Evolutionary conservation across 2,797 vertebrate species (phyloP), one percentile per base, ranked within the genome.

Genomic region (Steatocranus sp.): DNA sequence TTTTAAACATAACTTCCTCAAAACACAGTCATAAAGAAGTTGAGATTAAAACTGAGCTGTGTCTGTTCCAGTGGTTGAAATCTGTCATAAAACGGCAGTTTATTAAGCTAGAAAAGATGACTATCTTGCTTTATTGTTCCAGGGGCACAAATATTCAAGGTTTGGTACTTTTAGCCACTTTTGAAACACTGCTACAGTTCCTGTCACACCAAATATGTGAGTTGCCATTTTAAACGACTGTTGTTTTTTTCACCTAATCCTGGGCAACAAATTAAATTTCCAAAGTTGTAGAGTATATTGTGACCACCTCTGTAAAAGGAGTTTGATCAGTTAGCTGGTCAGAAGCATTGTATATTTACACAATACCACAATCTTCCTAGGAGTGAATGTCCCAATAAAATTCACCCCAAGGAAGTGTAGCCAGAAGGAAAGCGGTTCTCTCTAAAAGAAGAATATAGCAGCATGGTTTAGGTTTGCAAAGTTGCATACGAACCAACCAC

Each of bases 171-270:
- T 20, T 66, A 41, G n/a, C 61, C 5, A 23, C 34, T 41, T 66
- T 66, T 38, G n/a, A 68, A 68, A 66, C 36, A 23, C 12, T 0
- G 12, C 12, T 25, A 10, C 8, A 38, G 34, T 66, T 66, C 11
- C 58, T 36, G 58, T 20, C 18, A 14, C 34, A 66, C 34, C n/a
- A 14, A 66, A 66, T 15, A 66, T 20, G 34, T 15, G n/a, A 23
- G 34, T 5, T 20, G 61, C n/a, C n/a, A 66, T 66, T 23, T 66
- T 66, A 6, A 38, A 15, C 1, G 0, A 41, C 0, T 6, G 11
- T 10, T 41, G 7, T 23, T 14, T 15, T 11, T 20, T 10, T 0
- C 36, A 41, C 36, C 63, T 68, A 61, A 61, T 36, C 58, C 3
- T 14, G 58, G 58, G 18, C 18, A 63, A 63, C 32, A 63, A 38